phyloP scores from a whole-genome alignment of 1,140 invertebrate genomes.

The Fopius arisanus region DNA sequence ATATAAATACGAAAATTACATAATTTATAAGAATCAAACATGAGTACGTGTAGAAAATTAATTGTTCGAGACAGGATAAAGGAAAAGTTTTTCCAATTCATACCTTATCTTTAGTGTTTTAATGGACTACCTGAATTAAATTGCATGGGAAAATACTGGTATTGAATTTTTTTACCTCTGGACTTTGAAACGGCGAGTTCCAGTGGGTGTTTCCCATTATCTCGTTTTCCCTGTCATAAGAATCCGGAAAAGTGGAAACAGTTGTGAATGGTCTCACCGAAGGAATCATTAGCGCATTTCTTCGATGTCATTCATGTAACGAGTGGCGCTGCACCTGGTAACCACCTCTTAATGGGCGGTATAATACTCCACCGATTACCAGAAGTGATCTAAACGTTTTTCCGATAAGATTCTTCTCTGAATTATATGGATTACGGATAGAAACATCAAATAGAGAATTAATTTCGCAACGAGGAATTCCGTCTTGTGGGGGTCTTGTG shows the following conservation, averaged over 20 bases:
- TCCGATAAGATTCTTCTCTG: background rate
- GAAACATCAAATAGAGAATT: background rate
- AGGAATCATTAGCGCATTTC: background rate
- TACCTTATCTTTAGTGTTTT: background rate
- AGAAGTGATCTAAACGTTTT: background rate
- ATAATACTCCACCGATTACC: background rate
- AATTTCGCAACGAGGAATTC: background rate
- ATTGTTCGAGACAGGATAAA: no score
- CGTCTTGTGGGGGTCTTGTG: background rate
- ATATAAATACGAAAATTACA: no score
- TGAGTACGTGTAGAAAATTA: no score
- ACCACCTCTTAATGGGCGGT: background rate
- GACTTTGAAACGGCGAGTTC: no score
- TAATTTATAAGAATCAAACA: no score
- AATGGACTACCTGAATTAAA: background rate
- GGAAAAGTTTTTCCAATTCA: no score
- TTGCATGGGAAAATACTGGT: no score
- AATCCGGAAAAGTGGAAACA: no score
- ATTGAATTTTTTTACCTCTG: no score
- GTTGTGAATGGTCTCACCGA: background rate
- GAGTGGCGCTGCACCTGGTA: no score
- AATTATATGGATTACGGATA: background rate
- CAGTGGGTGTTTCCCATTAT: no score
- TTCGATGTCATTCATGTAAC: background rate
- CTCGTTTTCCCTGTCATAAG: no score